These are phyloP conservation scores for Premnoplex brunnescens DNA, from an alignment of 2,797 vertebrate species.

Conservation along the genomic window DNA sequence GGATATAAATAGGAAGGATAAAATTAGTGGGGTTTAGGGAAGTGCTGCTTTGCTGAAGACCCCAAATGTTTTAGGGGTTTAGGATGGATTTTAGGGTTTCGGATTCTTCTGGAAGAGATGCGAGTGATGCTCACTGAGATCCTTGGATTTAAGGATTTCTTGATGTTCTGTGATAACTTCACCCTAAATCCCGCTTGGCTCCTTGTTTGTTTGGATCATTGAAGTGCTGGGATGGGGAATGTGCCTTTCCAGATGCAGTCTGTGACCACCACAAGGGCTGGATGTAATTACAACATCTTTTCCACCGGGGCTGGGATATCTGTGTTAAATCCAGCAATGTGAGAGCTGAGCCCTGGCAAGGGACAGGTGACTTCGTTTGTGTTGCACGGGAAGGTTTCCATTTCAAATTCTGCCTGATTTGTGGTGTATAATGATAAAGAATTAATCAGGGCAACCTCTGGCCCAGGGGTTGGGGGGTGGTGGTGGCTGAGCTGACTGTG, in stretches of 20 bases:
- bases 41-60: not conserved
- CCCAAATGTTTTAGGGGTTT: not conserved
- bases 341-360: not conserved
- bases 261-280: not conserved
- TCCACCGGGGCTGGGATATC: rapidly evolving
- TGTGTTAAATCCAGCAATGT: rapidly evolving
- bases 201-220: not conserved
- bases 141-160: not conserved
- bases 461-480: rapidly evolving
- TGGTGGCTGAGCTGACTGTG: rapidly evolving
- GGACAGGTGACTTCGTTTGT: not conserved
- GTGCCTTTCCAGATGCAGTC: rapidly evolving
- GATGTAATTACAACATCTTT: not conserved
- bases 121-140: rapidly evolving
- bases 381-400: not conserved
- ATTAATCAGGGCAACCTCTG: not conserved
- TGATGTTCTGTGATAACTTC: not conserved
- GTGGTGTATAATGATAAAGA: not conserved
- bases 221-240: not conserved
- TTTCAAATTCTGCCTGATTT: not conserved
- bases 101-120: not conserved
- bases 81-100: not conserved
- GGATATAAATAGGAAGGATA: not conserved
- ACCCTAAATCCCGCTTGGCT: rapidly evolving
- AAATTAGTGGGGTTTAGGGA: not conserved